Conservation (phyloP, 2,797 vertebrate species). For the Trematomus bernacchii region DNA sequence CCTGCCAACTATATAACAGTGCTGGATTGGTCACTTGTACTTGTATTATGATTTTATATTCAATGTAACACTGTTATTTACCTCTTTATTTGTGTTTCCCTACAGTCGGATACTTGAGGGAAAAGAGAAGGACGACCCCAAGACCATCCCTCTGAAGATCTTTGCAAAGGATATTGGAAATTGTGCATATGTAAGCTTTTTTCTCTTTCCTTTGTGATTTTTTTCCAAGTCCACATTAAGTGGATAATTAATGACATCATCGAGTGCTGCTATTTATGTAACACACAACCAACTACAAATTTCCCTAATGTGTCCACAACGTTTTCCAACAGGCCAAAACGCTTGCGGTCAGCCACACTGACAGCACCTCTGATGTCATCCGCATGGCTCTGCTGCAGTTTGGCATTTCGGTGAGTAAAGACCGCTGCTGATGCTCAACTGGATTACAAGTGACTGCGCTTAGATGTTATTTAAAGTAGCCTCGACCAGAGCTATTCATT, state of each 20-base stretch:
- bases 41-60: neutral
- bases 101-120: conserved; percentile 91
- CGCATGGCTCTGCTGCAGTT: conserved; percentile 92
- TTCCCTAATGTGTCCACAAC: conserved; percentile 21
- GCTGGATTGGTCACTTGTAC: neutral
- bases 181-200: conserved; percentile 91
- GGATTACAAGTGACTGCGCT: neutral
- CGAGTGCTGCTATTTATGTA: neutral
- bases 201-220: neutral
- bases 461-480: neutral
- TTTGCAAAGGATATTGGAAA: conserved; percentile 94
- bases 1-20: neutral
- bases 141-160: conserved; percentile 95
- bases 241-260: conserved; percentile 9
- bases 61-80: neutral
- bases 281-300: conserved; percentile 7
- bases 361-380: conserved; percentile 92
- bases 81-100: neutral
- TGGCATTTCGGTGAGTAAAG: conserved; percentile 89
- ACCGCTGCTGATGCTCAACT: neutral
- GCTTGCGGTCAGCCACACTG: conserved; percentile 89
- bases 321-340: conserved; percentile 90
- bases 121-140: conserved; percentile 93
- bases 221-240: neutral
- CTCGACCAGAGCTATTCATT: neutral